Base-by-base conservation (phyloP, 2,113 vertebrate genomes). In the Urocynchramus pylzowi region DNA sequence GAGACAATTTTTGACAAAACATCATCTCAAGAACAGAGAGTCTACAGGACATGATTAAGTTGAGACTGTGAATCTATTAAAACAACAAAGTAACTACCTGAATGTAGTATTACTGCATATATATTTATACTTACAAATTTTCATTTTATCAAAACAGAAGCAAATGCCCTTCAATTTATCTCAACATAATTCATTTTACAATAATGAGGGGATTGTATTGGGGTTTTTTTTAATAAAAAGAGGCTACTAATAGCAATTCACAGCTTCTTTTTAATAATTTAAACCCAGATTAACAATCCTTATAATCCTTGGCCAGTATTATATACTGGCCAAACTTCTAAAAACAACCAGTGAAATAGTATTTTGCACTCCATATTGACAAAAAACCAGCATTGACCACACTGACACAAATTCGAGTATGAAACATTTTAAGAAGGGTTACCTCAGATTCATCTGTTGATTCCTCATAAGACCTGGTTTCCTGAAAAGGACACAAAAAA, bases 381-480 rank as follows among this genome's bases (percentile, higher is more conserved):
- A 94, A 67, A 91, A 44, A 81, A 21, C 8, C 53, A 59, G 35
- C 26, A 63, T 50, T 82, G 41, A 91, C 10, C 3, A 2, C 14
- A 71, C 27, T 76, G 28, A 79, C 11, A 69, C 18, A 50, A 44
- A 60, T 45, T 63, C 0, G 6, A 44, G 16, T 6, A 17, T 10
- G 33, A 94, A 87, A 45, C 19, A 52, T 74, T 90, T 74, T 45
- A 53, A 64, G n/a, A 42, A 83, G 33, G 6, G 97, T 98, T 99
- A 99, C 99, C 99, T 99, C 99, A 35, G 99, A 99, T 33, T 99
- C 99, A 98, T 99, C 99, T 65, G 99, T 98, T 87, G 98, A 99
- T 94, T 99, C 99, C 64, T 99, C 99, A 93, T 98, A 98, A 89
- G 97, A 96, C 81, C 98, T 98, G 31, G 90, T 97, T 90, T 96